Conservation (phyloP, 1,140 invertebrate species). For the Oryctes rhinoceros region DNA sequence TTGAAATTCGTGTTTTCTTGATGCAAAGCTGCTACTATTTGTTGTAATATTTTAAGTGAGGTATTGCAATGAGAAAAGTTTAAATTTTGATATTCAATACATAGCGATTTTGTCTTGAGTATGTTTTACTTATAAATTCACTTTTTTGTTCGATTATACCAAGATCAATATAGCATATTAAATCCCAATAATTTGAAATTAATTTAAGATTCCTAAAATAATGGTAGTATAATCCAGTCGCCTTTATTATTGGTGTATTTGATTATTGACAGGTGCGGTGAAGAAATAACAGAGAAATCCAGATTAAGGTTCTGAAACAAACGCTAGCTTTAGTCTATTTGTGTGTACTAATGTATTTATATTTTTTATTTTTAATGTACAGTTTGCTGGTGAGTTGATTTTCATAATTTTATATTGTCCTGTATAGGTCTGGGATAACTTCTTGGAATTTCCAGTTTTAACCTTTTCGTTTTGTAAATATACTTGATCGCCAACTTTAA, state of each 20-base stretch:
- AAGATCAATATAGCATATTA: conserved; percentile 7
- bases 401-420: conserved; percentile 43
- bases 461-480: conserved; percentile 42
- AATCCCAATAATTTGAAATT: not conserved
- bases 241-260: not conserved
- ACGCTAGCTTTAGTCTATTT: conserved; percentile 34
- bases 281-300: not conserved
- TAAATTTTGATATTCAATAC: conserved; percentile 15
- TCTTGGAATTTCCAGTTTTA: conserved; percentile 39
- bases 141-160: too few species aligned
- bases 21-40: not conserved
- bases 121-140: not conserved
- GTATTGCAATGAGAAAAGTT: not conserved
- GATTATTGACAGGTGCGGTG: not conserved
- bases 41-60: not conserved
- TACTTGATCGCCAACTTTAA: conserved; percentile 49
- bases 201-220: not conserved
- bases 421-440: conserved; percentile 40
- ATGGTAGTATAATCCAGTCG: conserved; percentile 36
- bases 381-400: conserved; percentile 39
- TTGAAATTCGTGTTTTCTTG: not conserved
- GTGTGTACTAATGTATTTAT: conserved; percentile 38
- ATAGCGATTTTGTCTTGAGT: not conserved
- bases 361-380: conserved; percentile 38
- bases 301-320: conserved; percentile 35